Conservation (phyloP, 2,888 invertebrate genomes). For the Ligdia adustata region DNA sequence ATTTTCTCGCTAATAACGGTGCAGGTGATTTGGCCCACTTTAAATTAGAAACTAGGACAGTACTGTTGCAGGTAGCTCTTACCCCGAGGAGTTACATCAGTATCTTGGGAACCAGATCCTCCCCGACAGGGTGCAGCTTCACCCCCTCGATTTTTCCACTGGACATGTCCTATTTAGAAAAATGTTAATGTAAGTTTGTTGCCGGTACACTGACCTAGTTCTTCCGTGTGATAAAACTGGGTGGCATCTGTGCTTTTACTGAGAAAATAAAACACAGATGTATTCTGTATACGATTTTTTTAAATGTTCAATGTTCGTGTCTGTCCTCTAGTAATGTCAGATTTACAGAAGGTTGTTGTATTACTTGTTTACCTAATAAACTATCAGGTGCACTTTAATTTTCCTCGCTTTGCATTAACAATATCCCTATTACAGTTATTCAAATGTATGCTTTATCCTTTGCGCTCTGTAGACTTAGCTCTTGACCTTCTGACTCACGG, state of each 20-base stretch:
- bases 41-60: constrained; percentile 26
- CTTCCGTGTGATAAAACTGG: constrained; percentile 18
- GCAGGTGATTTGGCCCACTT: background rate
- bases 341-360: constrained; percentile 24
- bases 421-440: constrained; percentile 1
- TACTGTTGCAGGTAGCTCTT: constrained; percentile 39
- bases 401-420: constrained; percentile 13
- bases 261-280: constrained; percentile 3
- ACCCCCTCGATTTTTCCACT: constrained; percentile 37
- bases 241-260: constrained; percentile 25
- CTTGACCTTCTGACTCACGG: constrained; percentile 7
- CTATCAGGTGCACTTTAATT: constrained; percentile 10
- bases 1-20: background rate
- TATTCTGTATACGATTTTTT: constrained; percentile 2
- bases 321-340: constrained; percentile 12
- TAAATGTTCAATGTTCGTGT: constrained; percentile 20
- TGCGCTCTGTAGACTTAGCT: constrained; percentile 9
- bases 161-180: constrained; percentile 36
- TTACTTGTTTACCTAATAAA: constrained; percentile 12
- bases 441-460: constrained; percentile 5
- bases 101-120: constrained; percentile 34
- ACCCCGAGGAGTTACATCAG: constrained; percentile 34
- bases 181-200: constrained; percentile 32
- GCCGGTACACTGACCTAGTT: constrained; percentile 2
- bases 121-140: constrained; percentile 36